phyloP scores from a whole-genome alignment of 2,797 vertebrate genomes.

The Anomalospiza imberbis region DNA sequence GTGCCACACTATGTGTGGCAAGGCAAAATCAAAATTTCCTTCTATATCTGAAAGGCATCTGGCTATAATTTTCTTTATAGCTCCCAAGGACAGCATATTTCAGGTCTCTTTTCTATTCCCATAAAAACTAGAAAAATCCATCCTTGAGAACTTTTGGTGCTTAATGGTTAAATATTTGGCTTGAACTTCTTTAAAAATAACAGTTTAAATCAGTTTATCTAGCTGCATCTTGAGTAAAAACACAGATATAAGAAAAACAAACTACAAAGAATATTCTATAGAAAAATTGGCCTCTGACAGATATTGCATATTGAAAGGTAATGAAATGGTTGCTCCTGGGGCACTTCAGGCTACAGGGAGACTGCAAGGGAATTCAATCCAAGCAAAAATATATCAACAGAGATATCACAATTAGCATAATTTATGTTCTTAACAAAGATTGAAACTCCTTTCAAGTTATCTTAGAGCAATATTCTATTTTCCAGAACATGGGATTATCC shows the following conservation, averaged over 20 bases:
- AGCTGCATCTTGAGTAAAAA: neutral
- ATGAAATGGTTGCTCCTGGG: neutral
- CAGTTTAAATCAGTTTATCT: neutral
- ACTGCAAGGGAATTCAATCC: neutral
- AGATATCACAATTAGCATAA: neutral
- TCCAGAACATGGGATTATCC: neutral
- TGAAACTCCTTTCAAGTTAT: neutral
- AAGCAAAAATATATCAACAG: neutral
- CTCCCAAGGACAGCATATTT: neutral
- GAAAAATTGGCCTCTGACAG: neutral
- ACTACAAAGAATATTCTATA: neutral
- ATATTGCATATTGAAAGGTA: neutral
- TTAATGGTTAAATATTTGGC: neutral
- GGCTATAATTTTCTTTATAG: neutral
- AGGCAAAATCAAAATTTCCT: neutral
- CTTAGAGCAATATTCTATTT: neutral
- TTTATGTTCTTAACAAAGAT: neutral
- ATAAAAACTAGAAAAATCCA: neutral
- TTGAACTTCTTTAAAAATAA: neutral
- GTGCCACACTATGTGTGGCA: neutral
- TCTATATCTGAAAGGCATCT: neutral
- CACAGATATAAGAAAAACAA: neutral
- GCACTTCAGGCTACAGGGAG: neutral
- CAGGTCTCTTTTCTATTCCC: neutral
- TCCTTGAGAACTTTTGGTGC: neutral